phyloP scores from a whole-genome alignment of 1,140 invertebrate species.

The Littorina saxatilis region DNA sequence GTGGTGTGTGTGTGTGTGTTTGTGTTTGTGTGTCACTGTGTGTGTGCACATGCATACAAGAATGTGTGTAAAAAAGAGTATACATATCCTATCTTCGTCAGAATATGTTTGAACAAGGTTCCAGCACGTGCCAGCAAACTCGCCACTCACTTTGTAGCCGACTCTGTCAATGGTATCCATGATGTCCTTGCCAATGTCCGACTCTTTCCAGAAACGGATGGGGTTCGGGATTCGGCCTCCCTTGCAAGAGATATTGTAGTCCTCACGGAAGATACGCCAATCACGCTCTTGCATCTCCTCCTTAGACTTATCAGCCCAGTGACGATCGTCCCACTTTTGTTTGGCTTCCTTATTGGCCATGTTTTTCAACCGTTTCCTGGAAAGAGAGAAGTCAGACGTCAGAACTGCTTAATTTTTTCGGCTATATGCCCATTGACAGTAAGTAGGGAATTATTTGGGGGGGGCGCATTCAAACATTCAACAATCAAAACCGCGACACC shows the following conservation, averaged over 20 bases:
- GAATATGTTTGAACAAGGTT: too few species aligned
- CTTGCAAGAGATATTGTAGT: slow-evolving; percentile 99
- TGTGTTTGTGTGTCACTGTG: too few species aligned
- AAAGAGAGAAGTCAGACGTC: slow-evolving; percentile 43
- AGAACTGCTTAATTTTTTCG: not conserved
- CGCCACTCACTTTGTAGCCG: slow-evolving; percentile 88
- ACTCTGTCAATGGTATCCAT: slow-evolving; percentile 96
- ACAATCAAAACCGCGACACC: not conserved
- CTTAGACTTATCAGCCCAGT: slow-evolving; percentile 97
- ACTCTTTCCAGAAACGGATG: slow-evolving; percentile 96
- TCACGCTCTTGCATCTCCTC: slow-evolving; percentile 99
- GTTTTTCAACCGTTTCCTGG: slow-evolving; percentile 90
- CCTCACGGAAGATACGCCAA: slow-evolving; percentile 99
- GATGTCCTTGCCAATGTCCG: slow-evolving; percentile 92
- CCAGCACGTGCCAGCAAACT: too few species aligned
- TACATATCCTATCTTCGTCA: too few species aligned
- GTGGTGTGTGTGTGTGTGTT: too few species aligned
- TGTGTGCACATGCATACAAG: too few species aligned
- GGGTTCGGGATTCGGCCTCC: slow-evolving; percentile 98
- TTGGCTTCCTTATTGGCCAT: slow-evolving; percentile 97
- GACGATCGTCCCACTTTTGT: slow-evolving; percentile 98
- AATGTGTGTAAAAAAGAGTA: too few species aligned
- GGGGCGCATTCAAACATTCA: not conserved
- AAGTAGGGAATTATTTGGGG: too few species aligned
- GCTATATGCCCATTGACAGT: too few species aligned